Evolutionary conservation across 2,113 vertebrate species (phyloP).

Genomic region (Sphyrna mokarran): DNA sequence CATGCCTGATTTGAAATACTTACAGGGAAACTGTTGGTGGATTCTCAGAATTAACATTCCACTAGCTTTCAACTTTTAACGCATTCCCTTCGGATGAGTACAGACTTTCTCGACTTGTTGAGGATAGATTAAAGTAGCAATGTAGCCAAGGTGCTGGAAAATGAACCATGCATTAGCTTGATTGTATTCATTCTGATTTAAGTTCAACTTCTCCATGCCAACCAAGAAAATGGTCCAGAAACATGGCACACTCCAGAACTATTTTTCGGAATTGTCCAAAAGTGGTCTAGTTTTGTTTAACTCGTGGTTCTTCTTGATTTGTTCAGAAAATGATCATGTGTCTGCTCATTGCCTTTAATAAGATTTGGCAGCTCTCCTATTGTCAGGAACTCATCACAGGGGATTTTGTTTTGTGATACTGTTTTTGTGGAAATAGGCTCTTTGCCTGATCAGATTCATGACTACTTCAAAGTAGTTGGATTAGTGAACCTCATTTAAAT

Average conservation of each 20-base stretch:
- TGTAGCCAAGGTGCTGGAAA: neutral
- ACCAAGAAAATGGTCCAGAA: neutral
- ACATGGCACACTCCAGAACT: neutral
- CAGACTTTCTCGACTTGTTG: neutral
- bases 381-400: neutral
- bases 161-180: neutral
- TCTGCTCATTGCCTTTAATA: neutral
- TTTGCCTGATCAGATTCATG: neutral
- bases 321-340: neutral
- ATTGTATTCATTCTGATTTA: neutral
- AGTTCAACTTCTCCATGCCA: neutral
- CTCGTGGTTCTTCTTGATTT: neutral
- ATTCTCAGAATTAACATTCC: conserved; percentile 12
- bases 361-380: neutral
- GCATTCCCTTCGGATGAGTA: neutral
- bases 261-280: neutral
- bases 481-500: neutral
- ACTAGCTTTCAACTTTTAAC: neutral
- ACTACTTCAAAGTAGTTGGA: neutral
- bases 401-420: neutral
- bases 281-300: neutral
- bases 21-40: neutral
- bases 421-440: neutral
- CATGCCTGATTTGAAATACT: neutral
- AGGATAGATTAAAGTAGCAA: neutral